A percentile compares a stretch with the other conserved stretches of the same genome.
These are phyloP conservation scores for Drosophila cognata DNA, from an alignment of 2,888 invertebrate genomes.

Conservation along the genomic window DNA sequence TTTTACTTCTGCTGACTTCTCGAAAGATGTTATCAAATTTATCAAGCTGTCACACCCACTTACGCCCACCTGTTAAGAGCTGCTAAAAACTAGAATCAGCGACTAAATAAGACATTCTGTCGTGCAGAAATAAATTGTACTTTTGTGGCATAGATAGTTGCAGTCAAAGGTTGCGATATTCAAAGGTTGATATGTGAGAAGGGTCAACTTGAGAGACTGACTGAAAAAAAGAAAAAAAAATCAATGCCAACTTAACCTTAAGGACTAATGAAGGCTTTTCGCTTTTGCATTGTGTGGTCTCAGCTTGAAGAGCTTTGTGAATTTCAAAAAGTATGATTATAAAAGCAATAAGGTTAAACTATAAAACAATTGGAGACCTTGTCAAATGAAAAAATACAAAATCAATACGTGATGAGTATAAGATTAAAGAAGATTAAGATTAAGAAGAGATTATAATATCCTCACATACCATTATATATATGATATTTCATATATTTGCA, in stretches of 20 bases:
- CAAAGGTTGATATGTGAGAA: conserved; percentile 7
- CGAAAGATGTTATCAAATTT: background rate
- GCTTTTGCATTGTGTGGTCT: background rate
- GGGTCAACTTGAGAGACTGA: conserved; percentile 21
- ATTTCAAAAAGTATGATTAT: background rate
- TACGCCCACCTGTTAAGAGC: conserved; percentile 9
- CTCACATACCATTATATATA: background rate
- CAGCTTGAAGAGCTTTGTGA: background rate
- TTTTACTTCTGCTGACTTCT: background rate
- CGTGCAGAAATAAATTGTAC: background rate
- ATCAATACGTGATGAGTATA: background rate
- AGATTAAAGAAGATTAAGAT: background rate
- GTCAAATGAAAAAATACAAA: background rate
- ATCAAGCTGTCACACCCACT: background rate
- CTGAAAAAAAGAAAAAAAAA: conserved; percentile 24
- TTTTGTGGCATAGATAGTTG: background rate
- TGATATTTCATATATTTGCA: conserved; percentile 10
- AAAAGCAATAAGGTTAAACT: conserved; percentile 2
- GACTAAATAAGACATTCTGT: background rate
- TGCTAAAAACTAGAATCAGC: background rate
- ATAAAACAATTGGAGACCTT: background rate
- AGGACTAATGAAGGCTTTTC: conserved; percentile 28
- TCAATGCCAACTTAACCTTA: conserved; percentile 34
- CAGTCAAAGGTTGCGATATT: conserved; percentile 3
- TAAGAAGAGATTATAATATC: background rate